Percentiles rank a stretch among this genome's conserved stretches.
phyloP scores from a whole-genome alignment of 2,888 invertebrate species.

The Tiliacea aurago region DNA sequence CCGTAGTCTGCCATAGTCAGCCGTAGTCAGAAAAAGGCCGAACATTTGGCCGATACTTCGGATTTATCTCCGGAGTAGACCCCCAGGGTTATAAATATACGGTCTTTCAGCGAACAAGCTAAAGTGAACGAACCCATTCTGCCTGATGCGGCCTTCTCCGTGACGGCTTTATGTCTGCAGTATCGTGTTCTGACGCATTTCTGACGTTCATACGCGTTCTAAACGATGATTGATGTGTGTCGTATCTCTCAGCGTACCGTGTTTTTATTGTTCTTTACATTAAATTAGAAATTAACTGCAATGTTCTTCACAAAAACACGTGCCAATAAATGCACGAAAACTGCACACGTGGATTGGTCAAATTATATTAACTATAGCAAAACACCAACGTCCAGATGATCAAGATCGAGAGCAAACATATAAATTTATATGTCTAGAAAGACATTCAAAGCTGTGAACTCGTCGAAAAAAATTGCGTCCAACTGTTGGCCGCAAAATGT shows the following conservation, averaged over 20 bases:
- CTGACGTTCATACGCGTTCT: constrained; percentile 16
- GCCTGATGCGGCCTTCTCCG: constrained; percentile 7
- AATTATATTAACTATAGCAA: neutral
- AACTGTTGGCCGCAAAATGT: too few species aligned
- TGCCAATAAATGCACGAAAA: neutral
- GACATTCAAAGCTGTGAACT: too few species aligned
- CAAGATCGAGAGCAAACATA: too few species aligned
- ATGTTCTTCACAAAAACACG: neutral
- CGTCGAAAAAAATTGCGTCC: too few species aligned
- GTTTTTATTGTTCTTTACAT: constrained; percentile 14
- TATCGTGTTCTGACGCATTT: constrained; percentile 22
- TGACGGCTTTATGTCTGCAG: constrained; percentile 34
- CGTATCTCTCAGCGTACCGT: constrained; percentile 2
- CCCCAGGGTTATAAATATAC: neutral
- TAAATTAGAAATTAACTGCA: constrained; percentile 8
- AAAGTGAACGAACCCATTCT: constrained; percentile 36
- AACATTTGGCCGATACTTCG: too few species aligned
- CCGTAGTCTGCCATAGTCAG: too few species aligned
- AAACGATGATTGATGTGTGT: constrained; percentile 29
- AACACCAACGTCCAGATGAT: too few species aligned
- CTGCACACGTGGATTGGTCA: neutral
- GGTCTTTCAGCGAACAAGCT: neutral
- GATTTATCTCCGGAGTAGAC: too few species aligned
- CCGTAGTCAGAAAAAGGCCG: too few species aligned
- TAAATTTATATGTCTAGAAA: too few species aligned